Evolutionary conservation across 2,888 invertebrate species (phyloP), one percentile per base, ranked within the genome.

Genomic region (Lithosia quadra): DNA sequence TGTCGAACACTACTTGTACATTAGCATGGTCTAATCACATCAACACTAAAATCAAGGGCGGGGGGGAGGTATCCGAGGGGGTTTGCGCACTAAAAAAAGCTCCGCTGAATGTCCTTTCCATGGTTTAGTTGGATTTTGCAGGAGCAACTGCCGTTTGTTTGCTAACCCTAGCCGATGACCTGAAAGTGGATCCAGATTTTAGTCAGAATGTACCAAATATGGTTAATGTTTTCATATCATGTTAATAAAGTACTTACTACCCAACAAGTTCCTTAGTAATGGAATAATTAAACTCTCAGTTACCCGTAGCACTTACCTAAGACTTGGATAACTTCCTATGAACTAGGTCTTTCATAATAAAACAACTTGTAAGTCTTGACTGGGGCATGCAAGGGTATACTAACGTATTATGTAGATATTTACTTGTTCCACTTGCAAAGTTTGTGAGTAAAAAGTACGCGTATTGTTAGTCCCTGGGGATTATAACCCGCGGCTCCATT

Each of bases 211-310:
- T 15, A 22, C 15, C 8, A 24, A 15, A 39, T 22, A 22, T 24
- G 10, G 18, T 60, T 60, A 36, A 39, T 10, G 0, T 24, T 24
- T 39, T 18, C 36, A 39, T 60, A 22, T 15, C 22, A 60, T 39
- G 60, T 22, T 36, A 21, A 60, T 15, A 9, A 22, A 22, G 22
- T 18, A 39, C 36, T 69, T 67, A n/a, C 57, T 61, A 59, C 28
- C 58, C 63, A 39, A 59, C 63, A 66, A 56, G 71, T 63, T 64
- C 28, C 57, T 34, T 22, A 22, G 34, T 68, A 69, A 74, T 72
- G 72, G 58, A 78, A 75, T 78, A 78, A 71, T 68, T 49, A 39
- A 75, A 62, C 33, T 63, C 56, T 58, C 53, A 58, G 53, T 59
- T 65, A 55, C 55, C 53, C 59, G 36, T 36, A 22, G 62, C 57